Percentiles rank a stretch among this genome's conserved stretches.
phyloP scores from a whole-genome alignment of 2,888 invertebrate species.

The Macrosiphum euphorbiae region DNA sequence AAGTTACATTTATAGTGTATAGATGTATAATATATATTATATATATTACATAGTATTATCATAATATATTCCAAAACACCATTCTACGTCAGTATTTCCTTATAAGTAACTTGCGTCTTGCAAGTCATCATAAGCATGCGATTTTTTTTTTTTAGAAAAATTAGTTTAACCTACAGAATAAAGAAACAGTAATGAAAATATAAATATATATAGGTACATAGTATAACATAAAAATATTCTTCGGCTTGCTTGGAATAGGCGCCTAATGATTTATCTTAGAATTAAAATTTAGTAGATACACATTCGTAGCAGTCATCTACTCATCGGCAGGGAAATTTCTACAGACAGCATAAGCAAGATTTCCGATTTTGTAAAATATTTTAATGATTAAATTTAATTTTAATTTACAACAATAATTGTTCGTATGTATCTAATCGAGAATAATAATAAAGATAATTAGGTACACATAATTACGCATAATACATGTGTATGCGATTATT shows the following conservation, averaged over 20 bases:
- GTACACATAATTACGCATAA: not conserved
- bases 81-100: no score
- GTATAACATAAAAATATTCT: not conserved
- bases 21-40: no score
- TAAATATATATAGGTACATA: no score
- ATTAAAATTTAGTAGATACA: not conserved
- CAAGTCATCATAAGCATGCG: no score
- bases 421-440: not conserved
- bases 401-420: not conserved
- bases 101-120: no score
- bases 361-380: not conserved
- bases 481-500: not conserved
- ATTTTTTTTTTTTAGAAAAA: no score
- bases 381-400: not conserved
- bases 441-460: not conserved
- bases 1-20: no score
- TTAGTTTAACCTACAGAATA: no score
- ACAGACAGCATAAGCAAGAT: not conserved
- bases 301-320: not conserved
- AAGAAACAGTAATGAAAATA: no score
- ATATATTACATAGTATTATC: no score
- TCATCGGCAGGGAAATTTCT: not conserved
- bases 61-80: no score
- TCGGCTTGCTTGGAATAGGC: not conserved
- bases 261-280: not conserved